A percentile compares a stretch with the other conserved stretches of the same genome.
These are phyloP conservation scores for Gymnoscelis rufifasciata DNA, from an alignment of 2,888 invertebrate species.

Conservation along the genomic window DNA sequence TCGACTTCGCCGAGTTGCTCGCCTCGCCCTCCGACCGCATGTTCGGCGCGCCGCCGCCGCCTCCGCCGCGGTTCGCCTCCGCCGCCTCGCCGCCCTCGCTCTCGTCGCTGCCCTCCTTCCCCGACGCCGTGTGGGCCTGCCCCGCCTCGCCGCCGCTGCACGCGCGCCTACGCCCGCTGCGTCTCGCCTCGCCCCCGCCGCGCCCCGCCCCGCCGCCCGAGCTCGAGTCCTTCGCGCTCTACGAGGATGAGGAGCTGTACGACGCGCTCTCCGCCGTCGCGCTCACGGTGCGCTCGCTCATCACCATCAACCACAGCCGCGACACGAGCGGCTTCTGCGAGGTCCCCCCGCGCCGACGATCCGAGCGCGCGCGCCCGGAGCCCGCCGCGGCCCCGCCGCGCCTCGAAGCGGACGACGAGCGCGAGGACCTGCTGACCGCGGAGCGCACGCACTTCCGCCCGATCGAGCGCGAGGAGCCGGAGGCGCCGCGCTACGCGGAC, in stretches of 20 bases:
- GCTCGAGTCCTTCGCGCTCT: constrained; percentile 52
- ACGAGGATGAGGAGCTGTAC: constrained; percentile 60
- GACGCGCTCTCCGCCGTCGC: constrained; percentile 61
- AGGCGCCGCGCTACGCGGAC: constrained; percentile 76
- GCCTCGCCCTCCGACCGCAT: constrained; percentile 78
- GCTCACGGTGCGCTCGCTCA: constrained; percentile 69
- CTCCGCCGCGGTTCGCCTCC: constrained; percentile 43
- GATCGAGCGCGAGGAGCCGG: constrained; percentile 80
- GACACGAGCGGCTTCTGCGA: constrained; percentile 81
- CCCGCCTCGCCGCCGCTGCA: constrained; percentile 50
- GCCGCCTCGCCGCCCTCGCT: constrained; percentile 39
- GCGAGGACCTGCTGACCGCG: constrained; percentile 87
- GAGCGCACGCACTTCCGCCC: constrained; percentile 91
- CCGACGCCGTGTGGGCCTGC: constrained; percentile 41
- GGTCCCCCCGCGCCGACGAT: constrained; percentile 75
- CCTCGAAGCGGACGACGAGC: constrained; percentile 35
- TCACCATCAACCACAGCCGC: constrained; percentile 81
- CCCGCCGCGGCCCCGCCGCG: constrained; percentile 48
- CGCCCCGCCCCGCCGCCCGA: constrained; percentile 44
- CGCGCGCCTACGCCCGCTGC: constrained; percentile 51
- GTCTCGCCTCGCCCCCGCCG: constrained; percentile 42
- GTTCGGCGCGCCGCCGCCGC: constrained; percentile 61
- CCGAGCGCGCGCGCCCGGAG: constrained; percentile 71
- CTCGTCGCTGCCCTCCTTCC: constrained; percentile 34
- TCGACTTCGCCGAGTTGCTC: constrained; percentile 79